phyloP scores from a whole-genome alignment of 2,888 invertebrate genomes.

The Sceliomorpha sp. region DNA sequence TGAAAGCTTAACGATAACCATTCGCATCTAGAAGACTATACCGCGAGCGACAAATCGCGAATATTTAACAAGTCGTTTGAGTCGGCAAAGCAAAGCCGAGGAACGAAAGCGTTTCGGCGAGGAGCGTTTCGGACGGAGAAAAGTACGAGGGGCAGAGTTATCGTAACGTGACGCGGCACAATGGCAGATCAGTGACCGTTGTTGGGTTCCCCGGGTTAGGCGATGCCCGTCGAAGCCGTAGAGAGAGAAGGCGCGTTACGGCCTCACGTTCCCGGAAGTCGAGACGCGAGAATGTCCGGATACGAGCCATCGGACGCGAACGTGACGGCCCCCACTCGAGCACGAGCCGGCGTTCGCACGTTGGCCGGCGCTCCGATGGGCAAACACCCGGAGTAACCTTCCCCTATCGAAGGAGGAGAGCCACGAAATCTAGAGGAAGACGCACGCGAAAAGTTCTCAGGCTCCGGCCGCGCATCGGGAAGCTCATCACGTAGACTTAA shows the following conservation, averaged over 20 bases:
- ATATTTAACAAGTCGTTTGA: too few relatives aligned
- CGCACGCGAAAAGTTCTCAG: slow-evolving; percentile 78
- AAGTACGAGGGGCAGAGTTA: slow-evolving; percentile 22
- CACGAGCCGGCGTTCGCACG: slow-evolving; percentile 23
- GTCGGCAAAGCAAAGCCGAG: too few relatives aligned
- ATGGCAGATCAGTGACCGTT: slow-evolving; percentile 39
- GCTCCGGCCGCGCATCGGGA: slow-evolving; percentile 73
- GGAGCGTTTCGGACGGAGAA: slow-evolving; percentile 11
- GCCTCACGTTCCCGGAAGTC: slow-evolving; percentile 78
- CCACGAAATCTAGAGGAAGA: slow-evolving; percentile 42
- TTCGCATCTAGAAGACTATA: too few relatives aligned
- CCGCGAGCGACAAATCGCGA: too few relatives aligned
- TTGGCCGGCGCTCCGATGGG: slow-evolving; percentile 22
- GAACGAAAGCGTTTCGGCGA: slow-evolving; percentile 9
- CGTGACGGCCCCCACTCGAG: slow-evolving; percentile 47
- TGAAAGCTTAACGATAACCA: too few relatives aligned
- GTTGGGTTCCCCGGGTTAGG: slow-evolving; percentile 46
- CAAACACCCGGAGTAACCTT: slow-evolving; percentile 40
- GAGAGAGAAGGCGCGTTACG: slow-evolving; percentile 50
- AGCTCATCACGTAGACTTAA: slow-evolving; percentile 79
- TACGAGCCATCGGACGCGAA: slow-evolving; percentile 72
- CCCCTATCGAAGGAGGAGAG: slow-evolving; percentile 32
- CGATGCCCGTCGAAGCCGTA: slow-evolving; percentile 55
- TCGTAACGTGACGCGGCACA: slow-evolving; percentile 24
- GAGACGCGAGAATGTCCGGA: slow-evolving; percentile 75